Conservation (phyloP, 2,797 vertebrate genomes). For the Setipinna tenuifilis region DNA sequence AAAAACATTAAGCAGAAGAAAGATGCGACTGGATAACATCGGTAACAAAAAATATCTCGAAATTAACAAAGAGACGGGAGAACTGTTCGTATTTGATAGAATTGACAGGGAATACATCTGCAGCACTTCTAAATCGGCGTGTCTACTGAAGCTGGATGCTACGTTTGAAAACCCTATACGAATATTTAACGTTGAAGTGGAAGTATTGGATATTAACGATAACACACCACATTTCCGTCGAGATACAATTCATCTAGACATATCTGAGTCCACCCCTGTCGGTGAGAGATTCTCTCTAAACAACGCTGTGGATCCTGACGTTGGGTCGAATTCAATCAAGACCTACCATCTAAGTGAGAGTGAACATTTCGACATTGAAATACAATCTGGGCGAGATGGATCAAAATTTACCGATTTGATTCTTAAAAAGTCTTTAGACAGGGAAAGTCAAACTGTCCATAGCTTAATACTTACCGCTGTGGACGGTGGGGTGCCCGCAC, state of each 20-base stretch:
- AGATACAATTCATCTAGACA: slow-evolving; percentile 45
- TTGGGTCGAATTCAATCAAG: slow-evolving; percentile 60
- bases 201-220: slow-evolving; percentile 71
- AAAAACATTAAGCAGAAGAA: slow-evolving; percentile 47
- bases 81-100: slow-evolving; percentile 60
- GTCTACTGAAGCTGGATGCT: slow-evolving; percentile 66
- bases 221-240: slow-evolving; percentile 58
- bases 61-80: slow-evolving; percentile 63
- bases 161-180: slow-evolving; percentile 60
- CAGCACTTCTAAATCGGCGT: slow-evolving; percentile 48
- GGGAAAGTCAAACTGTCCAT: slow-evolving; percentile 63
- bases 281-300: slow-evolving; percentile 63
- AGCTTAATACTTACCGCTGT: slow-evolving; percentile 66
- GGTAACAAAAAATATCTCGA: slow-evolving; percentile 64
- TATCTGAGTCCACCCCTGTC: slow-evolving; percentile 57
- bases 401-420: slow-evolving; percentile 65
- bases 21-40: slow-evolving; percentile 53
- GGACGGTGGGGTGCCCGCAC: slow-evolving; percentile 66
- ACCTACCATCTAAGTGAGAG: slow-evolving; percentile 66
- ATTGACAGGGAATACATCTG: slow-evolving; percentile 53
- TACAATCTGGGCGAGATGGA: slow-evolving; percentile 57
- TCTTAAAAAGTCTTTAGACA: slow-evolving; percentile 65
- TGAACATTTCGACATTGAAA: slow-evolving; percentile 67
- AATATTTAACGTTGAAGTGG: slow-evolving; percentile 63
- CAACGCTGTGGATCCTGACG: slow-evolving; percentile 64